Evolutionary conservation across 2,113 vertebrate genomes (phyloP).

Genomic region (Triplophysa tibetana): DNA sequence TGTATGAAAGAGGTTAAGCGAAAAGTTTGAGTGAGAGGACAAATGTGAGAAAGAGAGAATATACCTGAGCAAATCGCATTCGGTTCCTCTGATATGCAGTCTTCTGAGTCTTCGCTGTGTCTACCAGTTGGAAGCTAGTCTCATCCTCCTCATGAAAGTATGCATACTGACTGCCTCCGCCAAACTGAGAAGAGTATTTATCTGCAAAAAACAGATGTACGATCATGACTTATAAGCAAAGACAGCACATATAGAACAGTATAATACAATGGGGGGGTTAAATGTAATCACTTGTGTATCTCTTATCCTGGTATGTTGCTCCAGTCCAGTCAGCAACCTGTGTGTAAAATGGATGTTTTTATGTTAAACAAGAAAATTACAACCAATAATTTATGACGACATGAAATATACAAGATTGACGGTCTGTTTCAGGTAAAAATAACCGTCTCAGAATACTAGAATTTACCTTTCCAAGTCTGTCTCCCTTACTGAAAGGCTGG

Average conservation of each 20-base stretch:
- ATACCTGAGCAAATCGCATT: slow-evolving; percentile 96
- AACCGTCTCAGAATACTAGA: background rate
- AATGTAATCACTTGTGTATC: slow-evolving; percentile 92
- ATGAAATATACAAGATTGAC: background rate
- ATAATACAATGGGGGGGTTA: no score
- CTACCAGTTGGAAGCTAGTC: slow-evolving; percentile 96
- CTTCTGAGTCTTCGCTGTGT: slow-evolving; percentile 94
- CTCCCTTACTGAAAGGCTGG: slow-evolving; percentile 98
- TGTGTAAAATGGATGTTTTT: background rate
- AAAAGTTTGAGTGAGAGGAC: background rate
- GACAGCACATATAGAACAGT: background rate
- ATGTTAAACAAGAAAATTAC: background rate
- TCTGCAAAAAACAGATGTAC: slow-evolving; percentile 17
- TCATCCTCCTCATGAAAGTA: slow-evolving; percentile 99
- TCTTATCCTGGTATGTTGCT: slow-evolving; percentile 97
- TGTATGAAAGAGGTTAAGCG: background rate
- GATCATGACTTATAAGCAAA: background rate
- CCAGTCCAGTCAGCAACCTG: slow-evolving; percentile 99
- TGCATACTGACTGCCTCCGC: slow-evolving; percentile 94
- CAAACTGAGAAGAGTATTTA: slow-evolving; percentile 97
- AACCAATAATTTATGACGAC: background rate
- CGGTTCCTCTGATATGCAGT: slow-evolving; percentile 97
- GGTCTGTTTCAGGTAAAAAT: background rate
- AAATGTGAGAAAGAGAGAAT: background rate
- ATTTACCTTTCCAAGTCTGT: slow-evolving; percentile 92